phyloP scores from a whole-genome alignment of 2,888 invertebrate species.

The Fabriciana adippe region DNA sequence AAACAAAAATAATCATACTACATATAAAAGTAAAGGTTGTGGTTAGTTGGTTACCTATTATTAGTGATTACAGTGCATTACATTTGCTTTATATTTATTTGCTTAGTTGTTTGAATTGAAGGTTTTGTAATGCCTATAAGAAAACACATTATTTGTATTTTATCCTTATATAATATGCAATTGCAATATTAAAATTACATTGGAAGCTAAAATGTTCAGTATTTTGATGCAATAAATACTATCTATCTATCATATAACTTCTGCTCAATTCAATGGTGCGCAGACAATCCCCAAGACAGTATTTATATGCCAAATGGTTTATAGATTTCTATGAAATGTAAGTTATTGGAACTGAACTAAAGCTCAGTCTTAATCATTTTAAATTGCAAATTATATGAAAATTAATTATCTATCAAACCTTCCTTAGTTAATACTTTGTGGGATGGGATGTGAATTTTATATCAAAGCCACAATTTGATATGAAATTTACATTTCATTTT shows the following conservation, averaged over 20 bases:
- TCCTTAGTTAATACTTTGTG: background rate
- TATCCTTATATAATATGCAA: too few relatives aligned
- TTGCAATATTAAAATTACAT: background rate
- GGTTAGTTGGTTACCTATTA: conserved; percentile 18
- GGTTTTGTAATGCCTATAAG: background rate
- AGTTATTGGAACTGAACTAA: conserved; percentile 32
- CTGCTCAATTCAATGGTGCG: conserved; percentile 4
- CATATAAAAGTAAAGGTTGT: conserved; percentile 12
- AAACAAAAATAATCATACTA: background rate
- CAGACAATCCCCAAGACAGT: conserved; percentile 60
- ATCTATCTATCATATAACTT: background rate
- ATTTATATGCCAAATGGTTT: conserved; percentile 76
- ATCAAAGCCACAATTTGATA: background rate
- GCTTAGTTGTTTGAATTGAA: conserved; percentile 3
- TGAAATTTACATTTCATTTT: conserved; percentile 2
- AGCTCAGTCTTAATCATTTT: background rate
- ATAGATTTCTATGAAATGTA: conserved; percentile 56
- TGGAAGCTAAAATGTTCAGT: background rate
- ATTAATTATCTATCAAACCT: background rate
- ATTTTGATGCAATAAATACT: conserved; percentile 8
- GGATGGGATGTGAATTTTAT: background rate
- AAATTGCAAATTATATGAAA: conserved; percentile 1
- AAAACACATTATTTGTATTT: background rate
- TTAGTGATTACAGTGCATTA: background rate
- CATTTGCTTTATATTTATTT: conserved; percentile 18